Percentiles rank a stretch among this genome's conserved stretches.
Evolutionary conservation across 2,888 invertebrate genomes (phyloP).

Genomic region (Agrilus cyanescens): DNA sequence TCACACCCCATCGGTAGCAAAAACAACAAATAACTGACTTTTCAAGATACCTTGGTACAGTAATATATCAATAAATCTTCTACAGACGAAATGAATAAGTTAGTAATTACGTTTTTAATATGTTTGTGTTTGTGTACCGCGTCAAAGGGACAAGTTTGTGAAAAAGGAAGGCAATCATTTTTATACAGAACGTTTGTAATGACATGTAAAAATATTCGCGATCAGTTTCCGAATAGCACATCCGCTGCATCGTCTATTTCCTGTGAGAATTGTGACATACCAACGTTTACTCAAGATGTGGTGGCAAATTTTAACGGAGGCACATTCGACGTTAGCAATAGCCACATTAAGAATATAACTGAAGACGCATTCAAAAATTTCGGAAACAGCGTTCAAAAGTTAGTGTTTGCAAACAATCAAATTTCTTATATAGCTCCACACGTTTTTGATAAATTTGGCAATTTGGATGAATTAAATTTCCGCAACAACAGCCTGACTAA

Average conservation of each 20-base stretch:
- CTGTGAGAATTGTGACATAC: constrained; percentile 9
- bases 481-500: constrained; percentile 3
- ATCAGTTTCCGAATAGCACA: constrained; percentile 1
- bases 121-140: neutral
- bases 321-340: constrained; percentile 8
- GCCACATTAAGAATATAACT: constrained; percentile 5
- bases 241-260: neutral
- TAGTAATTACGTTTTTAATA: neutral
- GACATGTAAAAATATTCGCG: constrained; percentile 2
- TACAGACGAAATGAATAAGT: too few relatives aligned
- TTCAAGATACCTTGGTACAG: too few relatives aligned
- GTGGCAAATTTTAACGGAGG: constrained; percentile 7
- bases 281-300: constrained; percentile 4
- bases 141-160: constrained; percentile 4
- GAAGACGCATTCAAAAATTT: constrained; percentile 6
- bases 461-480: constrained; percentile 5
- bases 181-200: neutral
- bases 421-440: constrained; percentile 6
- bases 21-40: too few relatives aligned
- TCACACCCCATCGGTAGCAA: too few relatives aligned
- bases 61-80: too few relatives aligned
- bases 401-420: constrained; percentile 7
- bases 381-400: constrained; percentile 1
- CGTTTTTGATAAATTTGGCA: constrained; percentile 6
- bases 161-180: neutral